Evolutionary conservation across 2,888 invertebrate genomes (phyloP).

Genomic region (Torymus tubicola): DNA sequence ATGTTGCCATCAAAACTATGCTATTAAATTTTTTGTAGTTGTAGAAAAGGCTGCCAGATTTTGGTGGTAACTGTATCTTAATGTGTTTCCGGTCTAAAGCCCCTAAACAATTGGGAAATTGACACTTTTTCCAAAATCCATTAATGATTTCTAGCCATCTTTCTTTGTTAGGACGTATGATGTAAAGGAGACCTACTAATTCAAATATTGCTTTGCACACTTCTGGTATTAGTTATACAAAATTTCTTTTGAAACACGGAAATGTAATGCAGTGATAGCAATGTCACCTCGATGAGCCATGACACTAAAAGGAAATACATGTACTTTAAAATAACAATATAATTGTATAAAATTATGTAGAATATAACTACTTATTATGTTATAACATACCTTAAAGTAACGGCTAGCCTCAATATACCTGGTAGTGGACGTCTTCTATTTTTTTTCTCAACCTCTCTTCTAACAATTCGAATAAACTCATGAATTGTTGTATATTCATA

Average conservation of each 20-base stretch:
- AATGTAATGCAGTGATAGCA: background rate
- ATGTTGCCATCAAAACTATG: conserved; percentile 6
- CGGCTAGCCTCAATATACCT: too few relatives aligned
- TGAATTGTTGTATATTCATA: too few relatives aligned
- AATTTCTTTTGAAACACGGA: background rate
- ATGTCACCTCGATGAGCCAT: background rate
- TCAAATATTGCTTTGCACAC: background rate
- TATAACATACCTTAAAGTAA: too few relatives aligned
- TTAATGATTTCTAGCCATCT: background rate
- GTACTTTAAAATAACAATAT: background rate
- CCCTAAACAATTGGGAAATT: conserved; percentile 7
- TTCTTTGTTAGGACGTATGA: background rate
- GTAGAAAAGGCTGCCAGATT: background rate
- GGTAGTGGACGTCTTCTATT: too few relatives aligned
- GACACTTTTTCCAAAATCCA: background rate
- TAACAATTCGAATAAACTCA: too few relatives aligned
- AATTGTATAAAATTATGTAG: background rate
- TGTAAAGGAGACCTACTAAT: background rate
- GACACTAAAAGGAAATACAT: background rate
- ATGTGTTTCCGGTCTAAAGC: background rate
- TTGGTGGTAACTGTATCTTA: background rate
- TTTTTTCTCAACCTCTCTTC: too few relatives aligned
- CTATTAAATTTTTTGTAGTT: conserved; percentile 17
- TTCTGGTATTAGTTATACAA: background rate
- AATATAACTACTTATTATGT: background rate